These are phyloP conservation scores for Diaperis boleti DNA, from an alignment of 2,888 invertebrate genomes.

Conservation along the genomic window DNA sequence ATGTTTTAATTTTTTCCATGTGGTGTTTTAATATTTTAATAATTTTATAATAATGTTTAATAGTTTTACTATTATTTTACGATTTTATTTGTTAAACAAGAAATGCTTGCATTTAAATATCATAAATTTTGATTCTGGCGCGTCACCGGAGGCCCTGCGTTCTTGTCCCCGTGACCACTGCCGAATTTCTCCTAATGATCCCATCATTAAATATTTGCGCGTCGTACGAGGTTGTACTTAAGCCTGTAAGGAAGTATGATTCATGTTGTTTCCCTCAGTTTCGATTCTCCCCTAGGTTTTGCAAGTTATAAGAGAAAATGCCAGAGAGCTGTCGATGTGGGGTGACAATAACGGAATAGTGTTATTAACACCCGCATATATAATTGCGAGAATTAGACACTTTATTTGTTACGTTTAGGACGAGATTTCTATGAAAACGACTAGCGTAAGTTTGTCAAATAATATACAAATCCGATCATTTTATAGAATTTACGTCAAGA, in stretches of 20 bases:
- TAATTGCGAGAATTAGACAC: conserved; percentile 45
- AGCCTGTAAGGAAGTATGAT: conserved; percentile 61
- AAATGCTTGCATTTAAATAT: conserved; percentile 27
- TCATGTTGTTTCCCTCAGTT: conserved; percentile 64
- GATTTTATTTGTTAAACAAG: too few relatives aligned
- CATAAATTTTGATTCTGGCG: conserved; percentile 22
- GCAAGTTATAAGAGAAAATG: conserved; percentile 60
- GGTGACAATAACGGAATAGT: conserved; percentile 55
- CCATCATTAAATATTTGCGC: conserved; percentile 60
- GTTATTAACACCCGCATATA: conserved; percentile 58
- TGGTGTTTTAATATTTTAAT: too few relatives aligned
- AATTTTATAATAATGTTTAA: too few relatives aligned
- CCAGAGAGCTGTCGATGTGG: conserved; percentile 56
- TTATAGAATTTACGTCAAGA: too few relatives aligned
- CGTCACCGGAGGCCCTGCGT: conserved; percentile 24
- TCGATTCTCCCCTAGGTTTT: conserved; percentile 59
- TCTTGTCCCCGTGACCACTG: conserved; percentile 34
- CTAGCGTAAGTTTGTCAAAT: neutral
- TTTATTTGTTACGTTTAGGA: conserved; percentile 27
- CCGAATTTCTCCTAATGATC: conserved; percentile 51
- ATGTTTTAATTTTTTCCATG: too few relatives aligned
- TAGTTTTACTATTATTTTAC: too few relatives aligned
- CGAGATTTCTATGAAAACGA: conserved; percentile 8
- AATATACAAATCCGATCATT: conserved; percentile 15
- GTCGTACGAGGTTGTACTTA: conserved; percentile 44